phyloP scores from a whole-genome alignment of 2,797 vertebrate species.

The Scleropages formosus region DNA sequence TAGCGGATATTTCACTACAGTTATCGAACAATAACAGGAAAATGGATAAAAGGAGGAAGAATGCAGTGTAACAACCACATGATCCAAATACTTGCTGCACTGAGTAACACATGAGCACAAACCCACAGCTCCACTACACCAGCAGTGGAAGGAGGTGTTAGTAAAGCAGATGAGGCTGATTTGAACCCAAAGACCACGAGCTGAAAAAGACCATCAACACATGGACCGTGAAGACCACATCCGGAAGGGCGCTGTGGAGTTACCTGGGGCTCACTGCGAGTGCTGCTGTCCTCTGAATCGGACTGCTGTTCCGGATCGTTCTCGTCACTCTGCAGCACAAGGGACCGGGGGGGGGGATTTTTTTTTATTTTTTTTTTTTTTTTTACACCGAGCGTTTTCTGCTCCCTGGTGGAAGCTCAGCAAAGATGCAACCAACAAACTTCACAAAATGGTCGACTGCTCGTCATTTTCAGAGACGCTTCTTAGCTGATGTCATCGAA shows the following conservation, averaged over 20 bases:
- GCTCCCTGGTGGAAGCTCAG: too few relatives aligned
- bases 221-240: background rate
- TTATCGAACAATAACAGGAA: slow-evolving; percentile 53
- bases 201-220: too few relatives aligned
- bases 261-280: slow-evolving; percentile 83
- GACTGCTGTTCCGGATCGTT: slow-evolving; percentile 91
- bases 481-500: too few relatives aligned
- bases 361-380: too few relatives aligned
- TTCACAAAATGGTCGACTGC: too few relatives aligned
- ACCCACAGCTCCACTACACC: background rate
- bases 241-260: background rate
- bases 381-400: too few relatives aligned
- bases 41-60: slow-evolving; percentile 27
- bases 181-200: too few relatives aligned
- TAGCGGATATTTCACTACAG: slow-evolving; percentile 13
- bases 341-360: background rate
- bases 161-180: too few relatives aligned
- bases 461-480: too few relatives aligned
- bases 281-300: slow-evolving; percentile 88
- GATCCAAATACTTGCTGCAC: slow-evolving; percentile 11
- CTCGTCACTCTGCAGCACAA: slow-evolving; percentile 85
- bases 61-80: slow-evolving; percentile 39
- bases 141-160: too few relatives aligned
- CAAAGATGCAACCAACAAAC: background rate
- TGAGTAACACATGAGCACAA: slow-evolving; percentile 17